Base-by-base conservation (phyloP, 1,140 invertebrate species). In the Achatina immaculata region DNA sequence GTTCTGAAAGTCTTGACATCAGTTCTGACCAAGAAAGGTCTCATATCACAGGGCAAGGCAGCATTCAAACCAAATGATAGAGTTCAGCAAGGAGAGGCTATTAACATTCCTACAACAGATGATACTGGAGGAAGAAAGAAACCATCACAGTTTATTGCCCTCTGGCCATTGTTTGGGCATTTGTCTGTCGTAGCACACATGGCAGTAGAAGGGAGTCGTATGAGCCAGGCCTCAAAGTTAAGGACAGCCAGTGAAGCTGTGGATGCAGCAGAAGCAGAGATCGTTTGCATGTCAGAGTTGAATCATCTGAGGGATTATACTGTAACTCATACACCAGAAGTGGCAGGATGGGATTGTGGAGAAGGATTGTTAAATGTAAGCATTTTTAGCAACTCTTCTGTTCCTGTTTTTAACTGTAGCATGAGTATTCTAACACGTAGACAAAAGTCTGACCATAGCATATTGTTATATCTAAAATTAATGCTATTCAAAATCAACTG, bases 111-210 rank as follows among this genome's bases (percentile, higher is more conserved):
- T 4, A 62, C 48, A 55, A 21, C 6, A 6, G 68, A 40, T 11
- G 21, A 42, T 42, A 1, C 1, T 21, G 68, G 21, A n/a, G 38
- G n/a, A 40, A 69, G 68, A 42, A 69, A 42, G 24, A 69, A 11
- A n/a, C 74, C 74, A 36, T 81, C 69, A 42, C 69, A 68, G 21
- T 82, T 69, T 82, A 81, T 85, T 0, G 48, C 81, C n/a, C 76
- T 87, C 31, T 87, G 86, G 86, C 86, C 86, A 9, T 62, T 86
- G 58, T 87, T 84, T 80, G 85, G 86, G 31, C 82, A 87, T 58
- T 28, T 83, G 34, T 42, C 45, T 28, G 21, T 83, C 1, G 31
- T 86, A 40, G 77, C 69, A 51, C 71, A 85, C 40, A 45, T 83
- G 78, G 72, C 74, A 38, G 9, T 69, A 28, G 51, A 36, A 58